Percentiles rank a stretch among this genome's conserved stretches.
phyloP scores from a whole-genome alignment of 2,113 vertebrate genomes.

The Dendrocopos noguchii region DNA sequence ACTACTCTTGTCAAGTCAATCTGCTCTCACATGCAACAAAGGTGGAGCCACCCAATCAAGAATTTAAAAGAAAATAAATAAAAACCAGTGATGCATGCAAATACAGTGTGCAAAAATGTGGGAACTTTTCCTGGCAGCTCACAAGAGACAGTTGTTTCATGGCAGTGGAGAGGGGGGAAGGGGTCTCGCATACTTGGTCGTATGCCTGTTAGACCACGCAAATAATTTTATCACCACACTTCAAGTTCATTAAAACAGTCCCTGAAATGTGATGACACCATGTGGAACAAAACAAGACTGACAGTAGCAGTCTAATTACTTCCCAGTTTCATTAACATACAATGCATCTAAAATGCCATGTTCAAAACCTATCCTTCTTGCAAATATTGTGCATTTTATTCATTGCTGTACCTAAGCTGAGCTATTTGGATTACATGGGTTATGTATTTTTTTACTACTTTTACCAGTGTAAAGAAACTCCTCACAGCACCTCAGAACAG shows the following conservation, averaged over 20 bases:
- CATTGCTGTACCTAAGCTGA: not conserved
- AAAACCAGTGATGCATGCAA: not conserved
- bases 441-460: not conserved
- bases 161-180: not conserved
- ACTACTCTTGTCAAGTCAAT: constrained; percentile 46
- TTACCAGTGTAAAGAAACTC: not conserved
- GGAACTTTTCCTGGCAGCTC: not conserved
- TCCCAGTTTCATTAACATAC: constrained; percentile 30
- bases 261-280: not conserved
- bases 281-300: constrained; percentile 32
- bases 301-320: constrained; percentile 56
- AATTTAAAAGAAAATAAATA: not conserved
- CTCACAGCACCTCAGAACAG: not conserved
- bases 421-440: not conserved
- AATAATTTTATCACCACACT: not conserved
- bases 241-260: constrained; percentile 20
- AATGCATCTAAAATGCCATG: constrained; percentile 19
- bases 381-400: not conserved
- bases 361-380: not conserved
- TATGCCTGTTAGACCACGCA: not conserved
- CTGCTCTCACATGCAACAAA: constrained; percentile 34
- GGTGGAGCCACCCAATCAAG: constrained; percentile 31
- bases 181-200: not conserved
- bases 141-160: not conserved
- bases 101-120: not conserved